phyloP scores from a whole-genome alignment of 1,140 invertebrate species.

The Drosophila willistoni region DNA sequence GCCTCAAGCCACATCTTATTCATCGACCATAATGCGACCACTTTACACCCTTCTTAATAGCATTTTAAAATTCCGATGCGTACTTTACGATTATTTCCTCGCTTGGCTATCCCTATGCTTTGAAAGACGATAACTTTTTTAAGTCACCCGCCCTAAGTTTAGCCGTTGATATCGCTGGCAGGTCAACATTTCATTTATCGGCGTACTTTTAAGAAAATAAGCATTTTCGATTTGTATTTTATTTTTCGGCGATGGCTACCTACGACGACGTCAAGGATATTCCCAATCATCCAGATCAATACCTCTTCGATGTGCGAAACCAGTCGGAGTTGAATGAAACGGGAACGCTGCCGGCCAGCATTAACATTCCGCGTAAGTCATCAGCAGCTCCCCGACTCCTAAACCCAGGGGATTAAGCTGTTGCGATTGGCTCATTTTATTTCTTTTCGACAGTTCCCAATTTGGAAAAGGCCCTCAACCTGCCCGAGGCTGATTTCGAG shows the following conservation, averaged over 20 bases:
- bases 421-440: background rate
- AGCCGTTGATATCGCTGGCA: background rate
- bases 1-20: too few species aligned
- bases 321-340: conserved; percentile 87
- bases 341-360: conserved; percentile 87
- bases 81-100: too few species aligned
- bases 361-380: conserved; percentile 88
- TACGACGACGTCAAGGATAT: conserved; percentile 85
- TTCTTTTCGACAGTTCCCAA: conserved; percentile 82
- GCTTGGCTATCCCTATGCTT: background rate
- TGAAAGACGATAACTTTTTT: background rate
- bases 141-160: conserved; percentile 12
- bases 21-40: too few species aligned
- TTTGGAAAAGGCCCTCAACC: conserved; percentile 83
- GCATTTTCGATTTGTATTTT: conserved; percentile 13
- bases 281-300: conserved; percentile 79
- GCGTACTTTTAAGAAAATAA: conserved; percentile 40
- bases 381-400: conserved; percentile 5
- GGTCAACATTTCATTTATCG: conserved; percentile 1
- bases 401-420: conserved; percentile 19
- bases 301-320: conserved; percentile 88
- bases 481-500: conserved; percentile 84
- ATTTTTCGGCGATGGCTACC: conserved; percentile 73
- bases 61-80: too few species aligned
- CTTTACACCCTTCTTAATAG: too few species aligned